Evolutionary conservation across 2,113 vertebrate species (phyloP).

Genomic region (Piprites chloris): DNA sequence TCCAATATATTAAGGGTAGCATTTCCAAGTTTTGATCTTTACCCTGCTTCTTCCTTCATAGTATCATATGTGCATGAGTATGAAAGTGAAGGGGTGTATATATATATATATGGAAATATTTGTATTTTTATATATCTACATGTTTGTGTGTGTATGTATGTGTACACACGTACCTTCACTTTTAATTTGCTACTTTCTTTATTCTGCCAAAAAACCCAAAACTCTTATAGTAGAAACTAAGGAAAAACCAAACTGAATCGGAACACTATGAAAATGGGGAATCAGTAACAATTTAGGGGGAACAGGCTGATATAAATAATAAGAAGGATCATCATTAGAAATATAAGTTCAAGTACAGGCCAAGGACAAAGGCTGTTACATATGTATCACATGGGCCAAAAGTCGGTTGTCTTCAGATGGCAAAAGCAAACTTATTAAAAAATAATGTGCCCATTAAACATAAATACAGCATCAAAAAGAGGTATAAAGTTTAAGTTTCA

Average conservation of each 20-base stretch:
- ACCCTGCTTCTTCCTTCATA: background rate
- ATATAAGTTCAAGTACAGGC: background rate
- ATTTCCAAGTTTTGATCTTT: background rate
- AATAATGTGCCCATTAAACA: background rate
- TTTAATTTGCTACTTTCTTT: background rate
- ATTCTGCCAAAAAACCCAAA: background rate
- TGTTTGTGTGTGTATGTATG: accelerated
- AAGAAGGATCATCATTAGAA: background rate
- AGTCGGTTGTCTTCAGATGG: background rate
- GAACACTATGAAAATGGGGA: background rate
- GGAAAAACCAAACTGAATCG: background rate
- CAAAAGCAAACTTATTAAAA: background rate
- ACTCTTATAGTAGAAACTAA: background rate
- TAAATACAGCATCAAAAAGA: background rate
- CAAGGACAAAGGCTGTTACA: background rate
- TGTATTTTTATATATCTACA: background rate
- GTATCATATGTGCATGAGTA: too few species aligned
- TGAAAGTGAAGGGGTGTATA: background rate
- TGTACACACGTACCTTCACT: background rate
- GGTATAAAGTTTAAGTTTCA: background rate
- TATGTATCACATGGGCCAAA: background rate
- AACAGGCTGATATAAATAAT: background rate
- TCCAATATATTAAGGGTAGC: background rate
- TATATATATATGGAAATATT: background rate
- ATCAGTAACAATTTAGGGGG: background rate